These are phyloP conservation scores for Dryoscopus gambensis DNA, from an alignment of 2,113 vertebrate species.

Conservation along the genomic window DNA sequence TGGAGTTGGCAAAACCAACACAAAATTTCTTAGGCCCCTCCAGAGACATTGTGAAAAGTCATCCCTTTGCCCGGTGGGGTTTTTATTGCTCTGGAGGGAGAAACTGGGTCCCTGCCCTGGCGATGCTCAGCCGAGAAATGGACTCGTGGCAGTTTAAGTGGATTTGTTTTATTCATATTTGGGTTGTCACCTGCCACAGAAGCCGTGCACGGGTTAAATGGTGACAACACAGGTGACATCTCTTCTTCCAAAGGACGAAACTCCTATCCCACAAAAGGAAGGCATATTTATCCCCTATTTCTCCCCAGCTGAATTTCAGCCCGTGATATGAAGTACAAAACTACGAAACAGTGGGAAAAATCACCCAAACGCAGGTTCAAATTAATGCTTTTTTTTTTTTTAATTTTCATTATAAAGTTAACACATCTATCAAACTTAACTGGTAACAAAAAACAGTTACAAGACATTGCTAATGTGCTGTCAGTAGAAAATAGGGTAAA, in stretches of 20 bases:
- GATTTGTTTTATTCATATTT: background rate
- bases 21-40: background rate
- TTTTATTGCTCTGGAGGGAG: background rate
- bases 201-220: background rate
- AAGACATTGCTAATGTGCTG: constrained; percentile 73
- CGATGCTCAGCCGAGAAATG: background rate
- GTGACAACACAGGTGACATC: too few relatives aligned
- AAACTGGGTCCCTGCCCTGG: background rate
- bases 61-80: rapidly evolving
- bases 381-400: constrained; percentile 46
- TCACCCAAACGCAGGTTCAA: background rate
- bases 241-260: background rate
- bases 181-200: background rate
- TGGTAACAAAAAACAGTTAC: constrained; percentile 71
- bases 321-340: rapidly evolving
- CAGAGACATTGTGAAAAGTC: background rate
- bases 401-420: constrained; percentile 86
- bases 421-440: constrained; percentile 82
- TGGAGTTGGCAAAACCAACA: background rate
- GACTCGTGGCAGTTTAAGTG: background rate
- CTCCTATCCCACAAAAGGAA: background rate
- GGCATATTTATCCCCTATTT: background rate
- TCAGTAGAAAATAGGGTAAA: constrained; percentile 76
- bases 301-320: background rate
- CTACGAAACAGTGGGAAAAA: background rate